These are phyloP conservation scores for Cossypha niveicapilla DNA, from an alignment of 2,797 vertebrate genomes.

Conservation along the genomic window DNA sequence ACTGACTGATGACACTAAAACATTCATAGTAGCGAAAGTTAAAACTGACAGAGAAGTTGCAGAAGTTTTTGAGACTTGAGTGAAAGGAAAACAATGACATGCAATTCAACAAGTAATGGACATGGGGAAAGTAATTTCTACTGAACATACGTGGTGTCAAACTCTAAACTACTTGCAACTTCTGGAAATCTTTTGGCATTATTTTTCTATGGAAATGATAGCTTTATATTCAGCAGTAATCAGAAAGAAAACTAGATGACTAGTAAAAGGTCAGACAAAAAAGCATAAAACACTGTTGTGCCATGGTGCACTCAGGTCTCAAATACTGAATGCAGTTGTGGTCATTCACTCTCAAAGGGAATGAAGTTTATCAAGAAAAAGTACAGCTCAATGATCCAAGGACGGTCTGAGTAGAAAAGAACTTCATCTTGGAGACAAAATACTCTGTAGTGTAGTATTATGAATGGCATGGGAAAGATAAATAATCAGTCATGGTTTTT, in stretches of 20 bases:
- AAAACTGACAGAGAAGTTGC: background rate
- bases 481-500: background rate
- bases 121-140: background rate
- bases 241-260: background rate
- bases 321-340: background rate
- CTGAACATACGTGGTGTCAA: background rate
- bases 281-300: background rate
- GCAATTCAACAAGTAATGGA: background rate
- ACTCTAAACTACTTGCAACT: background rate
- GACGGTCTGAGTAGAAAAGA: background rate
- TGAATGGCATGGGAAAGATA: background rate
- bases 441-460: background rate
- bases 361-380: background rate
- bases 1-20: background rate
- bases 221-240: background rate
- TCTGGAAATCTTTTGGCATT: background rate
- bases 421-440: background rate
- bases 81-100: background rate
- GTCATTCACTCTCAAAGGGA: background rate
- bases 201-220: background rate
- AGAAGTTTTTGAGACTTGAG: background rate
- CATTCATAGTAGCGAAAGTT: background rate
- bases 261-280: background rate
- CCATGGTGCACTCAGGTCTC: background rate
- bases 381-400: accelerated